phyloP scores from a whole-genome alignment of 2,113 vertebrate species.

The Sapajus apella region DNA sequence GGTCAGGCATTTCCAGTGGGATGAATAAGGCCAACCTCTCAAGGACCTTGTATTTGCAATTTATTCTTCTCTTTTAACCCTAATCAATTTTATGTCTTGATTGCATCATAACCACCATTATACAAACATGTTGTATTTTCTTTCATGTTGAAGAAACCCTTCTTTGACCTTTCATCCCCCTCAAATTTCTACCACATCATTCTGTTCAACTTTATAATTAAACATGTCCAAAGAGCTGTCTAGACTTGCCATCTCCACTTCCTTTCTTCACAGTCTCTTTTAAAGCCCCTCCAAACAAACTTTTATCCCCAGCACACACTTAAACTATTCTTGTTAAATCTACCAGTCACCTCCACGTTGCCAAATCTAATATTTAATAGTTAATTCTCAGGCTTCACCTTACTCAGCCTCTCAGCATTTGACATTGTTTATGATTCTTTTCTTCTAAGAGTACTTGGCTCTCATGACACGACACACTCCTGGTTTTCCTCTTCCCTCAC shows the following conservation, averaged over 20 bases:
- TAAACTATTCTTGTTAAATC: background rate
- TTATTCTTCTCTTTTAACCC: no score
- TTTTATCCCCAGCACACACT: background rate
- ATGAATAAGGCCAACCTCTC: background rate
- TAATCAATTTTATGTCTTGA: background rate
- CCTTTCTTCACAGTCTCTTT: background rate
- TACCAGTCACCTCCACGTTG: background rate
- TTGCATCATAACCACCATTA: background rate
- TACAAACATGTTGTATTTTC: background rate
- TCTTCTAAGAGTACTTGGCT: background rate
- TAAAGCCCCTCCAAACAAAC: background rate
- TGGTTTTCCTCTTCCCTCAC: background rate
- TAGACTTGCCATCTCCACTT: background rate
- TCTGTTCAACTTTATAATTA: background rate
- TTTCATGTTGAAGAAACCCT: background rate
- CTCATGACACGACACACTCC: background rate
- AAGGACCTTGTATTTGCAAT: background rate
- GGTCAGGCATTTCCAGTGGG: background rate
- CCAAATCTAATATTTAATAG: background rate
- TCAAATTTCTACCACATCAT: background rate
- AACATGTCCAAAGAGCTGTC: slow-evolving; percentile 18
- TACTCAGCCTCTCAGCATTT: background rate
- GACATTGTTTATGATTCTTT: background rate
- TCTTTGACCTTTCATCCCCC: slow-evolving; percentile 15
- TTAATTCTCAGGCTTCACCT: background rate